phyloP scores from a whole-genome alignment of 2,888 invertebrate species.

The Lepidocyrtinus sp. region DNA sequence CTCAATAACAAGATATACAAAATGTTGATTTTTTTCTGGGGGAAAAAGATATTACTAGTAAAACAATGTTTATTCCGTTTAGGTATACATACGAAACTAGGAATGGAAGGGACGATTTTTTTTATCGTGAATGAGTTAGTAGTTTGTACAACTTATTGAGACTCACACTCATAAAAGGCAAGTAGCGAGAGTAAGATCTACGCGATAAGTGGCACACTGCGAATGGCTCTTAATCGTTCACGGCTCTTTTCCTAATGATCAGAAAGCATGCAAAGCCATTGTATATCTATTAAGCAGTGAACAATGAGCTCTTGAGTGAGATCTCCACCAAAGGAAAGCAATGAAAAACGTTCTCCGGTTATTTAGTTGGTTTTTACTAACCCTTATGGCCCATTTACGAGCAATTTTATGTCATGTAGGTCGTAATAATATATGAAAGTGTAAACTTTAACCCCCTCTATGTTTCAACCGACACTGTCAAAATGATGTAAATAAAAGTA shows the following conservation, averaged over 20 bases:
- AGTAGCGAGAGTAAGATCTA: conserved; percentile 56
- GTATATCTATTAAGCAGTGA: conserved; percentile 56
- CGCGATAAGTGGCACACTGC: conserved; percentile 66
- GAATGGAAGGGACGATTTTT: neutral
- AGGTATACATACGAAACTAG: too few species aligned
- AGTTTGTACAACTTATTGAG: conserved; percentile 53
- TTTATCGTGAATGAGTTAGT: conserved; percentile 6
- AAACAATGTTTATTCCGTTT: neutral
- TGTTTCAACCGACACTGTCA: neutral
- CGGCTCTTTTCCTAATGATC: conserved; percentile 68
- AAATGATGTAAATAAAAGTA: neutral
- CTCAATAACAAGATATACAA: too few species aligned
- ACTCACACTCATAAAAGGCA: conserved; percentile 64
- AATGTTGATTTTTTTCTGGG: too few species aligned
- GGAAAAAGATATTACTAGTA: neutral
- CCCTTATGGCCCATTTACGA: conserved; percentile 55
- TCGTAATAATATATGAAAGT: conserved; percentile 19
- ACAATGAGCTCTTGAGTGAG: conserved; percentile 51
- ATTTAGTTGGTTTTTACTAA: conserved; percentile 49
- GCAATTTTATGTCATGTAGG: conserved; percentile 38
- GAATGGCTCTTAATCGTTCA: conserved; percentile 70
- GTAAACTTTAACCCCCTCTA: conserved; percentile 7
- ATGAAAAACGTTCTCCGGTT: conserved; percentile 16
- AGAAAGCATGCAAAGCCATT: conserved; percentile 67
- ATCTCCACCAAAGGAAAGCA: conserved; percentile 36